Evolutionary conservation across 2,888 invertebrate species (phyloP).

Genomic region (Biston stratarius): DNA sequence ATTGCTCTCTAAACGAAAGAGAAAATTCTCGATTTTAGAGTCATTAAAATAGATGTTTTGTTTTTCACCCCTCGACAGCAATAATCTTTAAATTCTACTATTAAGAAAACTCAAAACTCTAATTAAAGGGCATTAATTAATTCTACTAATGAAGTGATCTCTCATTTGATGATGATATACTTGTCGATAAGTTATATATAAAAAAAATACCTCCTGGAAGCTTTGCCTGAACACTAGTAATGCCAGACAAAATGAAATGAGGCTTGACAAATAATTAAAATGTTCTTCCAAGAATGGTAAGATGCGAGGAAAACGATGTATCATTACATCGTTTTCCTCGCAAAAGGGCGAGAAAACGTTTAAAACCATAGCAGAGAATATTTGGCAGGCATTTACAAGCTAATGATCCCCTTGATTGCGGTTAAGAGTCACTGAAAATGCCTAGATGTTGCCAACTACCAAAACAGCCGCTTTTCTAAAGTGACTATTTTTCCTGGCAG

Average conservation of each 20-base stretch:
- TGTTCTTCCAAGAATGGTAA: constrained; percentile 73
- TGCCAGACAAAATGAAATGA: constrained; percentile 33
- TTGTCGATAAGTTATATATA: neutral
- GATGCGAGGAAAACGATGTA: too few relatives aligned
- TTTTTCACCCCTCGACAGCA: constrained; percentile 54
- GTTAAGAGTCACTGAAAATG: constrained; percentile 84
- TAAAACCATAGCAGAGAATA: constrained; percentile 76
- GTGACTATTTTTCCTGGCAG: constrained; percentile 83
- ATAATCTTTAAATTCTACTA: constrained; percentile 27
- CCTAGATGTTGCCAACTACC: constrained; percentile 83
- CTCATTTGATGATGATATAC: neutral
- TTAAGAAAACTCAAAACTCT: constrained; percentile 11
- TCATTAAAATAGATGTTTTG: constrained; percentile 84
- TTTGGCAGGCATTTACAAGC: constrained; percentile 84
- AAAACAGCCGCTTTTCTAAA: constrained; percentile 80
- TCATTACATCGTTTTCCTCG: constrained; percentile 72
- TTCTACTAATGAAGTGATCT: neutral
- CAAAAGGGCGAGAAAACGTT: constrained; percentile 79
- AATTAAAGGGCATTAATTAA: neutral
- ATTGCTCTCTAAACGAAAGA: constrained; percentile 83
- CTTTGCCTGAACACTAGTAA: neutral
- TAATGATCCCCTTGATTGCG: constrained; percentile 86
- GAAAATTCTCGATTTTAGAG: constrained; percentile 84
- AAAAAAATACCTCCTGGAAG: neutral
- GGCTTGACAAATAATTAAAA: constrained; percentile 70